A percentile compares a stretch with the other conserved stretches of the same genome.
Conservation (phyloP, 35 echinoderm and acorn worm species). For the Holothuria glaberrima region DNA sequence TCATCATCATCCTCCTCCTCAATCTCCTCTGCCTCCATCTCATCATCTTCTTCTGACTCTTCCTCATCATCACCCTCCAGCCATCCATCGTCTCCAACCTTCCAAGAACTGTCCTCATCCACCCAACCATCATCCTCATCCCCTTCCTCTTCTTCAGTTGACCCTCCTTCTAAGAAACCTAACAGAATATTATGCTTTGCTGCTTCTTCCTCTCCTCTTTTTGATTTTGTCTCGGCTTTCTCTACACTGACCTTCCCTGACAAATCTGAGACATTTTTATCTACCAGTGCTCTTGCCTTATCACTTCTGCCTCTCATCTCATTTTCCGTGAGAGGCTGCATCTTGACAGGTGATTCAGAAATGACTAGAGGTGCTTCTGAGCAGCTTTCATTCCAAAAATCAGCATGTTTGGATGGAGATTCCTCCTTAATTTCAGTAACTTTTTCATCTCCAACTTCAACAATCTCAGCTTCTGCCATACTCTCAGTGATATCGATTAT, state of each 20-base stretch:
- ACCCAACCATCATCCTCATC: slow-evolving; percentile 7
- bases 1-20: not conserved
- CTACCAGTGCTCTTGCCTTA: too few species aligned
- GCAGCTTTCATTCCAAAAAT: too few species aligned
- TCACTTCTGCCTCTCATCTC: too few species aligned
- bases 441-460: not conserved
- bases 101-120: not conserved
- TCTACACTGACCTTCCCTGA: not conserved
- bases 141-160: slow-evolving; percentile 13
- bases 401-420: too few species aligned
- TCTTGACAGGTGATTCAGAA: too few species aligned
- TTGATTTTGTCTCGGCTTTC: too few species aligned
- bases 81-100: not conserved
- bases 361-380: too few species aligned
- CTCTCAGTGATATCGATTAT: slow-evolving; percentile 51
- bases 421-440: too few species aligned
- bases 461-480: not conserved
- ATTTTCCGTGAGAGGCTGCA: too few species aligned
- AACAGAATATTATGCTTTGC: too few species aligned
- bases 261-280: not conserved
- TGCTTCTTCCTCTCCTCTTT: too few species aligned
- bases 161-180: too few species aligned
- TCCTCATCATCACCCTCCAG: not conserved
- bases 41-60: not conserved
- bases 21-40: not conserved